Base-by-base conservation (phyloP, 2,888 invertebrate genomes). In the Gari tellinella region DNA sequence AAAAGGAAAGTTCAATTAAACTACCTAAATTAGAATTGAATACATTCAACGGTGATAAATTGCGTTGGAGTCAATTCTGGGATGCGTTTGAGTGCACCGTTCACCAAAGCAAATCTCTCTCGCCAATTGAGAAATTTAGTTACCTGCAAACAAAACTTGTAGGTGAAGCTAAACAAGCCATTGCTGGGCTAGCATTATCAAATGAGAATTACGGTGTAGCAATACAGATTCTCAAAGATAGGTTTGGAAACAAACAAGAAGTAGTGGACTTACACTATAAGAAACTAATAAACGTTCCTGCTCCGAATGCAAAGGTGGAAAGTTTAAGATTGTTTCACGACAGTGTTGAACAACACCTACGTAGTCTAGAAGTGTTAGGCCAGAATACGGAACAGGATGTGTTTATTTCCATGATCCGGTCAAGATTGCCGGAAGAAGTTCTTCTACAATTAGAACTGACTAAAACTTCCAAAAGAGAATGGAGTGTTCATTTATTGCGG, bases 41-140 rank as follows among this genome's bases (percentile, higher is more conserved):
- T 15, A n/a, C 12, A 1, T 67, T 60, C 40, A 67, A 56, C 37
- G 67, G 67, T 12, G 38, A 67, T 17, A 67, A 68, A 41, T 25
- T 48, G 10, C 19, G 19, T 45, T 57, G 66, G 66, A 21, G 19
- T 26, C 61, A 72, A 40, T 62, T 72, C 62, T 56, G 66, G 66
- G 49, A 66, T 38, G 53, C 53, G 12, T 73, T 73, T 49, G 73
- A 67, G 38, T 58, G 48, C 12, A 17, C 67, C 15, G 53, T 73
- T 14, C 56, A 73, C 37, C 63, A 60, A 2, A 73, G 63, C 41
- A 23, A 17, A n/a, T 46, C n/a, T 14, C 45, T 73, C 12, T 53
- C 48, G 4, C 17, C 62, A 8, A 53, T 73, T 19, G 73, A 73
- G 21, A 73, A 67, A 45, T 73, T 73, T 15, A 73, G 53, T 60